These are phyloP conservation scores for Tridacna crocea DNA, from an alignment of 2,888 invertebrate species.

Conservation along the genomic window DNA sequence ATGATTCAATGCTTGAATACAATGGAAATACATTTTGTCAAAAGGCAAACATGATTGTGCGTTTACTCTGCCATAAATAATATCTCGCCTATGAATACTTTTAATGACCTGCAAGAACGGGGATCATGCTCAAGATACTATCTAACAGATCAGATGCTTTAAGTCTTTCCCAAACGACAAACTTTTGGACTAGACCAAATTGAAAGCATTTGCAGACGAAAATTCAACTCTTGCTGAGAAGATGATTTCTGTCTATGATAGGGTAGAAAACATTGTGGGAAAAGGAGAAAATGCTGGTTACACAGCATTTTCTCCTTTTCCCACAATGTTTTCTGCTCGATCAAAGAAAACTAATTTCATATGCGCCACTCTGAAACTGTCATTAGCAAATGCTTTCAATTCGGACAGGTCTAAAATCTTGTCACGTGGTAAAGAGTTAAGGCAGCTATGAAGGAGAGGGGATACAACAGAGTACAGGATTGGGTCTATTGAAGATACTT, in stretches of 20 bases:
- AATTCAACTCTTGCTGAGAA: neutral
- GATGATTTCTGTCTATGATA: neutral
- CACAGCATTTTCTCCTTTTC: neutral
- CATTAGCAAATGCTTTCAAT: neutral
- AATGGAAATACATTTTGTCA: neutral
- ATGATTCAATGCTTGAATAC: neutral
- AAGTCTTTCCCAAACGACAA: neutral
- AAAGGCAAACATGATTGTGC: too few relatives aligned
- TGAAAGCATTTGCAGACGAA: neutral
- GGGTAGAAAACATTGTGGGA: conserved; percentile 1
- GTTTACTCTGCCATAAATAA: too few relatives aligned
- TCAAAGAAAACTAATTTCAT: neutral
- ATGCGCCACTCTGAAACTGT: neutral
- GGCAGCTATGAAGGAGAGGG: neutral
- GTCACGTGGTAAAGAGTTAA: neutral
- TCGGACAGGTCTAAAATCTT: neutral
- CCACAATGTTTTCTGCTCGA: neutral
- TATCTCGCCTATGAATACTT: too few relatives aligned
- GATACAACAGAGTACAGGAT: neutral
- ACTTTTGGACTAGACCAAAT: neutral
- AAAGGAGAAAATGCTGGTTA: neutral
- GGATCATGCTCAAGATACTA: too few relatives aligned
- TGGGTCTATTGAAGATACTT: neutral
- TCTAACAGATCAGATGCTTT: too few relatives aligned
- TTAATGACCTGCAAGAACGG: too few relatives aligned